Conservation (phyloP, 2,113 vertebrate genomes). For the Psittacus erithacus region DNA sequence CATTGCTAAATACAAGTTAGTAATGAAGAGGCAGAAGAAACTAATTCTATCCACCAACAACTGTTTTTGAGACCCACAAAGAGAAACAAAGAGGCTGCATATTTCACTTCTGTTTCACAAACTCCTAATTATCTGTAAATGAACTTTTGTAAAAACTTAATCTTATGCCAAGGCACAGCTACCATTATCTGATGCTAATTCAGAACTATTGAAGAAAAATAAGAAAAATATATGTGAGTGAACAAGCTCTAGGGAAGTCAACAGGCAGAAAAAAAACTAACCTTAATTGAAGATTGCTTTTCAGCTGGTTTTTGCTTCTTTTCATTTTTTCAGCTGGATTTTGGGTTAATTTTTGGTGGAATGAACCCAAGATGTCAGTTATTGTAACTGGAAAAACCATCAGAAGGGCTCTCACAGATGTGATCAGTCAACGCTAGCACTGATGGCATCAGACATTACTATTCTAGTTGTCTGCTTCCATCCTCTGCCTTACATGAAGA, state of each 20-base stretch:
- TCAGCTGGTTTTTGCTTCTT: background rate
- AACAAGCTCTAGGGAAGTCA: background rate
- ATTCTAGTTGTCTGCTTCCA: background rate
- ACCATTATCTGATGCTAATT: constrained; percentile 36
- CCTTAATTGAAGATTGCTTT: background rate
- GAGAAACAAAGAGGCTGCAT: background rate
- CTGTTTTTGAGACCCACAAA: constrained; percentile 20
- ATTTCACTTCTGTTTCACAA: constrained; percentile 47
- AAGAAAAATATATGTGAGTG: background rate
- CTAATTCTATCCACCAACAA: constrained; percentile 30
- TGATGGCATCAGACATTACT: background rate
- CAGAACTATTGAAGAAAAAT: constrained; percentile 31
- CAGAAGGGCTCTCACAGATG: background rate
- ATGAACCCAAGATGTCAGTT: constrained; percentile 4
- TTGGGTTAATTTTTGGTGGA: background rate
- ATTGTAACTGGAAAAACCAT: background rate
- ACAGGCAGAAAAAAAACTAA: background rate
- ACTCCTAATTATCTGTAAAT: constrained; percentile 40
- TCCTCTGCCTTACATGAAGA: background rate
- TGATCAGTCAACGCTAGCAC: background rate
- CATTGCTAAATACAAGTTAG: constrained; percentile 21
- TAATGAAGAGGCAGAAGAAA: constrained; percentile 57
- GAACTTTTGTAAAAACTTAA: constrained; percentile 44
- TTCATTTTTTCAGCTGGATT: background rate
- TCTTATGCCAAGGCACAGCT: constrained; percentile 40